Conservation (phyloP, 2,797 vertebrate genomes). For the Tamandua tetradactyla region DNA sequence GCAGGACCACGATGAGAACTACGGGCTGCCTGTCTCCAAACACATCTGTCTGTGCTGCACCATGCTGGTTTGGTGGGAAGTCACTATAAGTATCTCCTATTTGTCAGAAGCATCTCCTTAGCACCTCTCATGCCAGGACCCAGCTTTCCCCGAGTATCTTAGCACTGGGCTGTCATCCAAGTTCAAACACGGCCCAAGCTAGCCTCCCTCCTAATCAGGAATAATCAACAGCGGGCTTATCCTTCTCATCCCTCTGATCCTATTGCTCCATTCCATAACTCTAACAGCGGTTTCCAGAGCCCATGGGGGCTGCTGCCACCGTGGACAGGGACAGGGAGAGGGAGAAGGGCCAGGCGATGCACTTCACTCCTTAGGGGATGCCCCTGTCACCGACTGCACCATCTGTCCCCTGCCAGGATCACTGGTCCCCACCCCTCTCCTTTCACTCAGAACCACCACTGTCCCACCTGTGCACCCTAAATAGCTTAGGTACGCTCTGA, state of each 20-base stretch:
- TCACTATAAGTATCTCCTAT: neutral
- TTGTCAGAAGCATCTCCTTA: neutral
- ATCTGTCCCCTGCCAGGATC: neutral
- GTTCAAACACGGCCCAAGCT: slow-evolving; percentile 33
- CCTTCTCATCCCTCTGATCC: slow-evolving; percentile 71
- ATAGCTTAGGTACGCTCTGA: neutral
- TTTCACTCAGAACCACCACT: fast-evolving
- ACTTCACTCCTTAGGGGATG: neutral
- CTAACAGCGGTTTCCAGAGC: neutral
- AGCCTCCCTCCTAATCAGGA: slow-evolving; percentile 65
- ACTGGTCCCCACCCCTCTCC: slow-evolving; percentile 49
- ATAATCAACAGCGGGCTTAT: slow-evolving; percentile 54
- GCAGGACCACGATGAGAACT: neutral
- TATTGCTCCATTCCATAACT: slow-evolving; percentile 58
- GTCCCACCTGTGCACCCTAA: neutral
- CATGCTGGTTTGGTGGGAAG: neutral
- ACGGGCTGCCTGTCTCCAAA: neutral
- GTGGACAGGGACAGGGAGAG: neutral
- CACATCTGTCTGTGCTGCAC: neutral
- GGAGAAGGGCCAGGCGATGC: fast-evolving
- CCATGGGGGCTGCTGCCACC: neutral
- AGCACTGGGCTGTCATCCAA: slow-evolving; percentile 29
- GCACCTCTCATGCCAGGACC: neutral
- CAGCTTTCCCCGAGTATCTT: neutral
- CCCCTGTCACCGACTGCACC: neutral